Evolutionary conservation across 2,888 invertebrate genomes (phyloP), one percentile per base, ranked within the genome.

Genomic region (Dyspetes luteomarginatus): DNA sequence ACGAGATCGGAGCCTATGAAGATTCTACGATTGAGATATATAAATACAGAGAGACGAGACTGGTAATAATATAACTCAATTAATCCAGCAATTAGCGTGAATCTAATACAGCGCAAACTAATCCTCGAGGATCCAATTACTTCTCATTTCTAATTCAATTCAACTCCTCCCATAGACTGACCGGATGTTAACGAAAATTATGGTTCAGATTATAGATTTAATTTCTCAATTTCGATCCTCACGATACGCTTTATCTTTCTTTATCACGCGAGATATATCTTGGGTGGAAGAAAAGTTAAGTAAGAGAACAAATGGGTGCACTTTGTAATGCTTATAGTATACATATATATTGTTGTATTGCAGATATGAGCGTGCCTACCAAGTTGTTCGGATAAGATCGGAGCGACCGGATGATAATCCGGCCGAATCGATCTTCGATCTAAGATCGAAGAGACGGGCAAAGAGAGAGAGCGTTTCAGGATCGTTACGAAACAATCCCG

Each of bases 1-100:
- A 26, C 17, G 19, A n/a, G 28, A 60, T 9, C 36, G 60, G 41
- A 19, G 36, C 36, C 26, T 50, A 48, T 56, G 26, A 65, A 75
- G 58, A 67, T 48, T 24, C 56, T 12, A n/a, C 73, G 22, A 15
- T 58, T 48, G 58, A 58, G 58, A 67, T 48, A 56, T 15, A 41
- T 19, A 50, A 17, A 12, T 12, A 12, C 12, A 67, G 41, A 17
- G 28, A 55, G 43, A 62, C n/a, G 41, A 26, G 52, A 41, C 50
- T 60, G 55, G 60, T 62, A 76, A 76, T 68, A 60, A 76, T 76
- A 60, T 68, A 76, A 76, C 76, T 76, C 76, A 76, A 76, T 76
- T 77, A 69, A 77, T 64, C 43, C 45, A 4, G 69, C 62, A 64
- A 77, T 77, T 77, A 77, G 76, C 64, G 12, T 69, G 52, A 43